Conservation (phyloP, 2,113 vertebrate genomes). For the Cichladusa arquata region DNA sequence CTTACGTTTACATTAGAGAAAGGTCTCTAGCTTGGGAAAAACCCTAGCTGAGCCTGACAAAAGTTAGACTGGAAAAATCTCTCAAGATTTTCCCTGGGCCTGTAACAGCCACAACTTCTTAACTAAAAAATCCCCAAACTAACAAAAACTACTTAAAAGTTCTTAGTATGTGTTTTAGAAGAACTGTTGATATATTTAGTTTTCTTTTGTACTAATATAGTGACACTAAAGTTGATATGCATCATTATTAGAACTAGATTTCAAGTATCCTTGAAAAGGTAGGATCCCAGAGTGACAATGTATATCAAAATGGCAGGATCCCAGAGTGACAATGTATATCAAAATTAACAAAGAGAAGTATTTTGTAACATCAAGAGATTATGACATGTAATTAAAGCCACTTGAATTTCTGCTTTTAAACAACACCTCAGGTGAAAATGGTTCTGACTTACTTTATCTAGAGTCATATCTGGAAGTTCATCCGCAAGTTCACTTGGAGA, state of each 20-base stretch:
- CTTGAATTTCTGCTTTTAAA: neutral
- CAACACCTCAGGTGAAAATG: fast-evolving
- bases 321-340: neutral
- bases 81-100: too few species aligned
- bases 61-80: too few species aligned
- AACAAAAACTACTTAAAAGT: neutral
- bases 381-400: neutral
- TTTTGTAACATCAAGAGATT: neutral
- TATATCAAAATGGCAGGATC: neutral
- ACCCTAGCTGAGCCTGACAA: too few species aligned
- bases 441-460: constrained; percentile 88
- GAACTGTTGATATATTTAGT: neutral
- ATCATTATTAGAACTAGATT: neutral
- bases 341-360: neutral
- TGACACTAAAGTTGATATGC: neutral
- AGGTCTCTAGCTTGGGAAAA: too few species aligned
- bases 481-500: constrained; percentile 95
- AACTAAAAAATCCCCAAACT: fast-evolving
- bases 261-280: neutral
- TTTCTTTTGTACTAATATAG: neutral
- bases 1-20: too few species aligned
- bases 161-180: neutral
- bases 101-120: neutral
- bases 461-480: constrained; percentile 96
- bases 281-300: neutral